Evolutionary conservation across 2,797 vertebrate genomes (phyloP).

Genomic region (Decapterus maruadsi): DNA sequence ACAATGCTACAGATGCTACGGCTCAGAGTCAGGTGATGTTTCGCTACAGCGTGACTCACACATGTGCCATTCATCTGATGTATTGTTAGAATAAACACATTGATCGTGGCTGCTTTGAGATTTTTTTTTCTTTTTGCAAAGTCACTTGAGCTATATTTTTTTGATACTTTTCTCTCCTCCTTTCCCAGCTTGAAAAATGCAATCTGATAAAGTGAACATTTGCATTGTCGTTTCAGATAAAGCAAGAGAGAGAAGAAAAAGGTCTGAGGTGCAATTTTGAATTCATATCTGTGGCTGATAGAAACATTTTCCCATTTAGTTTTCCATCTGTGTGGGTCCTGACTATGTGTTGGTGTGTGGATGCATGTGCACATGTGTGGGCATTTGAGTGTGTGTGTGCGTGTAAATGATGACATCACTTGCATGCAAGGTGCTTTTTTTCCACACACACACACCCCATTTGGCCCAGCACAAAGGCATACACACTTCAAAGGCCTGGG

Average conservation of each 20-base stretch:
- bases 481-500: conserved; percentile 79
- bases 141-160: conserved; percentile 7
- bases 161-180: not conserved
- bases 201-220: conserved; percentile 45
- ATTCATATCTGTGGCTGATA: conserved; percentile 36
- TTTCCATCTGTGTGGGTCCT: conserved; percentile 49
- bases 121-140: not conserved
- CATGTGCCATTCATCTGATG: not conserved
- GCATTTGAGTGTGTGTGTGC: conserved; percentile 10
- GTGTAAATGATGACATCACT: conserved; percentile 69
- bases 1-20: not conserved
- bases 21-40: not conserved
- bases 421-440: conserved; percentile 39
- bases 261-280: conserved; percentile 40
- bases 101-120: not conserved
- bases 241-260: conserved; percentile 29
- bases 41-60: not conserved
- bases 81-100: not conserved
- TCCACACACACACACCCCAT: conserved; percentile 43
- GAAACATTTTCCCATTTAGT: conserved; percentile 56
- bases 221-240: conserved; percentile 52
- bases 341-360: conserved; percentile 17
- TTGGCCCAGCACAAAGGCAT: conserved; percentile 79
- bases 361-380: conserved; percentile 19
- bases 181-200: conserved; percentile 30